Evolutionary conservation across 37 sponge, comb jelly and placozoan genomes (phyloP), one percentile per base, ranked within the genome.

Genomic region (Beroe ovata): DNA sequence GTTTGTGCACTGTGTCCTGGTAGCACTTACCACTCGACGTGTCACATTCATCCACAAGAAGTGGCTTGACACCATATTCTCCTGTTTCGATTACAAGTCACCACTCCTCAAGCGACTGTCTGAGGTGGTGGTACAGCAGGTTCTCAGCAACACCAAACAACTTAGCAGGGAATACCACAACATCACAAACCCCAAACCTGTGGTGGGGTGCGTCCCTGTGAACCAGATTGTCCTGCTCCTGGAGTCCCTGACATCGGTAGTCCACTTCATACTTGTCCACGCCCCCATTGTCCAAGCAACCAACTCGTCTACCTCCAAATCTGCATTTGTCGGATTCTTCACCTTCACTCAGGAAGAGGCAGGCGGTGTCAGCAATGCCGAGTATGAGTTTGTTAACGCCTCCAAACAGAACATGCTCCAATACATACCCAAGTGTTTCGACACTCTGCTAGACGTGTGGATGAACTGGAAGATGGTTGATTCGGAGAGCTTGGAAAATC

Each of bases 11-110:
- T 77, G 84, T 54, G 54, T 77, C 47, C 28, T 77, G 47, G 84
- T 77, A n/a, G 84, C 84, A 19, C 54, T 77, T 18, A 77, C 84
- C 42, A 77, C 84, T 35, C 42, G 84, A 16, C 42, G 84, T 22
- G 84, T 77, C 21, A 77, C 84, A 42, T 77, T 77, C 84, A 39
- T 77, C 54, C 84, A 77, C 84, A 77, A 77, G 84, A 77, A 77
- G 47, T 77, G 84, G 84, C 47, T 77, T n/a, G 84, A 77, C 84
- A 77, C 84, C 23, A 42, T 77, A 23, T 42, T 77, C 84, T 42
- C 54, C 54, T 77, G 84, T 40, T 42, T 77, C 25, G 84, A 77
- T 54, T 77, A 77, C 84, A 77, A 39, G 54, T 77, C 84, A 4
- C 84, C 84, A 6, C 84, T 77, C 25, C 35, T 77, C 21, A 77